Conservation (phyloP, 1,140 invertebrate species). For the Battus philenor region DNA sequence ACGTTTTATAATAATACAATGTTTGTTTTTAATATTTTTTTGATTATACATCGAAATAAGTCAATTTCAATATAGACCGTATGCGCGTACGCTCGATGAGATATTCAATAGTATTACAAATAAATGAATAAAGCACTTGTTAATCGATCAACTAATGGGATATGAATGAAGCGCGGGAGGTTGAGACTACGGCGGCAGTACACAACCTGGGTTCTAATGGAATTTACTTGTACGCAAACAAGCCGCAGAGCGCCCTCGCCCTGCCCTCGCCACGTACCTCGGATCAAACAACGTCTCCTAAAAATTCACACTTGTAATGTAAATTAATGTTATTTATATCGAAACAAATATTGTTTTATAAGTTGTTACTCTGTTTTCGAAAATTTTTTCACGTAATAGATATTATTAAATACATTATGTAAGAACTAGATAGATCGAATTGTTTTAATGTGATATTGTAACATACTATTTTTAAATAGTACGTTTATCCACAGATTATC, state of each 20-base stretch:
- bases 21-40: no score
- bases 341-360: no score
- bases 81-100: no score
- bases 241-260: slow-evolving; percentile 50
- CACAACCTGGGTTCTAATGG: slow-evolving; percentile 66
- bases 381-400: not conserved
- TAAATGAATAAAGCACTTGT: slow-evolving; percentile 57
- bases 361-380: no score
- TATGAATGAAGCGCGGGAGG: slow-evolving; percentile 63
- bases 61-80: slow-evolving; percentile 4
- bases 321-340: slow-evolving; percentile 22
- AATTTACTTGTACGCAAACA: slow-evolving; percentile 74
- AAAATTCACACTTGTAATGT: slow-evolving; percentile 21
- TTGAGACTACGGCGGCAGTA: slow-evolving; percentile 50
- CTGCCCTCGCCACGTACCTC: slow-evolving; percentile 32
- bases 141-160: slow-evolving; percentile 72
- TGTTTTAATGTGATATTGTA: no score
- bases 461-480: no score
- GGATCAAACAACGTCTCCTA: slow-evolving; percentile 26
- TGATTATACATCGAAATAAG: no score
- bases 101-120: slow-evolving; percentile 20
- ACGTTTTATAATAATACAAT: no score
- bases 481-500: no score
- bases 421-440: no score
- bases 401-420: no score